Conservation (phyloP, 2,113 vertebrate genomes). For the Chaetorhynchus papuensis region DNA sequence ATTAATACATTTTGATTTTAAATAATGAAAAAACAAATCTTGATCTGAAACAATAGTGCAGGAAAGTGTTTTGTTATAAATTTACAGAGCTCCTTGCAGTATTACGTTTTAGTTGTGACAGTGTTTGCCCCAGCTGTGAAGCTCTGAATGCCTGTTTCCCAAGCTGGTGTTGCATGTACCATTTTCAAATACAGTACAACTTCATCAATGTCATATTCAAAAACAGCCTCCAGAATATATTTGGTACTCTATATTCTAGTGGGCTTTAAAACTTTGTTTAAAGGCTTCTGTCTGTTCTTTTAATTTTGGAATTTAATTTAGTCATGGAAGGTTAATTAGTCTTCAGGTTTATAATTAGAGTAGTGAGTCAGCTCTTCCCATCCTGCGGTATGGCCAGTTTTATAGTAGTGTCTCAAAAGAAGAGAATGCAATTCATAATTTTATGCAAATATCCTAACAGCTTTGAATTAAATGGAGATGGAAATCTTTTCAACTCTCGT, state of each 20-base stretch:
- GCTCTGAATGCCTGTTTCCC: background rate
- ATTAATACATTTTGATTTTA: background rate
- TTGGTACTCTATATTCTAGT: conserved; percentile 5
- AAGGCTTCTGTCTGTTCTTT: background rate
- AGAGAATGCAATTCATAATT: background rate
- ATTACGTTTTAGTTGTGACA: background rate
- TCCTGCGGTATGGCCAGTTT: background rate
- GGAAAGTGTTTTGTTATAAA: background rate
- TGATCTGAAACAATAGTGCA: background rate
- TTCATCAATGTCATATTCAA: conserved; percentile 3
- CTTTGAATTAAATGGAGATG: background rate
- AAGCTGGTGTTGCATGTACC: background rate
- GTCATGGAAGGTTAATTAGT: conserved; percentile 37
- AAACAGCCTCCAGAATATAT: background rate
- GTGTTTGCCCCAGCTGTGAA: background rate
- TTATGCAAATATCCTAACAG: conserved; percentile 35
- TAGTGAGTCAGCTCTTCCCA: background rate
- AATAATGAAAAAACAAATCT: background rate
- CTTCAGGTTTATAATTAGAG: conserved; percentile 34
- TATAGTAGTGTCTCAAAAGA: background rate
- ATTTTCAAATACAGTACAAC: background rate
- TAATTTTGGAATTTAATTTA: conserved; percentile 37
- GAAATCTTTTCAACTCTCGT: background rate
- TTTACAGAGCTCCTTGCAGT: background rate
- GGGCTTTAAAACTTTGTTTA: conserved; percentile 12